Conservation (phyloP, 2,797 vertebrate genomes). For the Novumbra hubbsi region DNA sequence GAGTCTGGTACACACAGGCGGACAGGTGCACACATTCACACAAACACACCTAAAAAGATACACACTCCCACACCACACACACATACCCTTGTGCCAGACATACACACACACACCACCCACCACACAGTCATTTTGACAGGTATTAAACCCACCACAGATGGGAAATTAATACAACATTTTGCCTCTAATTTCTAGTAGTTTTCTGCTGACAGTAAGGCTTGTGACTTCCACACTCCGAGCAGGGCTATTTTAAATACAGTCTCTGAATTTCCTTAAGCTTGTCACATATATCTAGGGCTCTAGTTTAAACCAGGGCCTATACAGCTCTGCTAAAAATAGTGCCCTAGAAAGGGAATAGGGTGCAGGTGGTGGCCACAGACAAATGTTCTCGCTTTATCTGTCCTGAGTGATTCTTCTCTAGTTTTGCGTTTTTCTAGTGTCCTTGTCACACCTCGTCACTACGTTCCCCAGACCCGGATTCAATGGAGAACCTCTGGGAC, state of each 20-base stretch:
- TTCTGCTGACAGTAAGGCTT: constrained; percentile 59
- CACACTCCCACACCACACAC: constrained; percentile 34
- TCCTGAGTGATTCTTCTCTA: too few species aligned
- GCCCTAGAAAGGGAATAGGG: too few species aligned
- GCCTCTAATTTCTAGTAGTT: constrained; percentile 61
- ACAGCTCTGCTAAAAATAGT: background rate
- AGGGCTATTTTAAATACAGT: constrained; percentile 19
- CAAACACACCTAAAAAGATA: background rate
- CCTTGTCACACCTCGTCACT: too few species aligned
- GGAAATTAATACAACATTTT: constrained; percentile 59
- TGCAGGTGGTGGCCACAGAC: too few species aligned
- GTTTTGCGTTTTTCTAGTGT: too few species aligned
- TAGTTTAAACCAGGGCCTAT: constrained; percentile 5
- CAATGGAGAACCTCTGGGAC: too few species aligned
- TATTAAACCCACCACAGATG: constrained; percentile 73
- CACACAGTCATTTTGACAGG: constrained; percentile 56
- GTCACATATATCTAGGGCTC: background rate
- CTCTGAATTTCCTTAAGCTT: background rate
- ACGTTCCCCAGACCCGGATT: too few species aligned
- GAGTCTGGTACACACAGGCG: constrained; percentile 39
- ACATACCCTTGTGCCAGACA: constrained; percentile 21
- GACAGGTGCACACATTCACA: background rate
- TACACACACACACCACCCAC: constrained; percentile 32
- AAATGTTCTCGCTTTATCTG: too few species aligned
- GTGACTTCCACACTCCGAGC: constrained; percentile 39